phyloP scores from a whole-genome alignment of 2,888 invertebrate genomes.

The Limnephilus lunatus region DNA sequence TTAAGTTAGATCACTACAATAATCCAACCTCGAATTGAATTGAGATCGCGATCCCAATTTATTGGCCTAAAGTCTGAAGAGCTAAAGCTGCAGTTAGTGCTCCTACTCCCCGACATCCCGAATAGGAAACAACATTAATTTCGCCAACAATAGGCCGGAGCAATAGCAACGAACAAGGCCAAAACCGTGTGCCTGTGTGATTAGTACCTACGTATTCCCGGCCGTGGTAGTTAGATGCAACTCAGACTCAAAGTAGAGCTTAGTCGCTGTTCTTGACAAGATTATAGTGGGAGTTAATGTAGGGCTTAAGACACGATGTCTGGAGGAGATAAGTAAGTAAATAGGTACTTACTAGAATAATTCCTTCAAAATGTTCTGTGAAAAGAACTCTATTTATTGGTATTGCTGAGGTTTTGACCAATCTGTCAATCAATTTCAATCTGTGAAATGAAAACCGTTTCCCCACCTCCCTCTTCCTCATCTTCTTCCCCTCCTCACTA shows the following conservation, averaged over 20 bases:
- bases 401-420: background rate
- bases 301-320: background rate
- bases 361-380: background rate
- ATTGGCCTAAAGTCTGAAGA: background rate
- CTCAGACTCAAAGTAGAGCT: background rate
- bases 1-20: no score
- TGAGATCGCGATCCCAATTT: background rate
- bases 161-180: background rate
- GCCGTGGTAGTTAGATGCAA: background rate
- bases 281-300: conserved; percentile 16
- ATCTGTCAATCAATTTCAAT: no score
- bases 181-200: background rate
- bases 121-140: background rate
- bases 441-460: no score
- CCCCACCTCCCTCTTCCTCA: no score
- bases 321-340: background rate
- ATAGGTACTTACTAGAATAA: background rate
- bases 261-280: conserved; percentile 39
- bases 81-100: background rate
- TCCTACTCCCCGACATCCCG: background rate
- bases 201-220: conserved; percentile 1
- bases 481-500: no score
- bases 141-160: background rate
- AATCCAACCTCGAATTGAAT: background rate
- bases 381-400: background rate